Percentiles rank a stretch among this genome's conserved stretches.
Conservation (phyloP, 2,797 vertebrate genomes). For the Anguilla marmorata region DNA sequence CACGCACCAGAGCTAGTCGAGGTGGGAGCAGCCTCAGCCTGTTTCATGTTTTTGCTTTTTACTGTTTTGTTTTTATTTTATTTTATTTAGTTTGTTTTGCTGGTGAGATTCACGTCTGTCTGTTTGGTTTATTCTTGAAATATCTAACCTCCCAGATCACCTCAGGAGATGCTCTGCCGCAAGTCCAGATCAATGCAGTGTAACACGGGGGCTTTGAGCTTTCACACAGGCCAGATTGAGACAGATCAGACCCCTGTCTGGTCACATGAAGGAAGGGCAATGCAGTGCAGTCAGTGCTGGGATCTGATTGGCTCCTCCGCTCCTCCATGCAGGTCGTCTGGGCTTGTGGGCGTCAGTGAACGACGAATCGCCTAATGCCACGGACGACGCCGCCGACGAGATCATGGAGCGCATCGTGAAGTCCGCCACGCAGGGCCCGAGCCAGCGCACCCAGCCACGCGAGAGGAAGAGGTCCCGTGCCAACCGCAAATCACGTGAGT, state of each 20-base stretch:
- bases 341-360: conserved; percentile 79
- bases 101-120: not conserved
- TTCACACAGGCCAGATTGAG: not conserved
- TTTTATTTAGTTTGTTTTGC: not conserved
- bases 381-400: conserved; percentile 90
- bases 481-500: conserved; percentile 94
- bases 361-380: conserved; percentile 80
- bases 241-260: not conserved
- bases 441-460: conserved; percentile 84
- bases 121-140: not conserved
- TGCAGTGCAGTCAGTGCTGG: not conserved
- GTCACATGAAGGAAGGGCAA: not conserved
- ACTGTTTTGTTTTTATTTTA: not conserved
- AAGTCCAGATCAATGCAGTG: not conserved
- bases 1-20: conserved; percentile 81
- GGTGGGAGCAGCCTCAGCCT: conserved; percentile 61
- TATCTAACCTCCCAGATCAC: not conserved
- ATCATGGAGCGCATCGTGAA: conserved; percentile 98
- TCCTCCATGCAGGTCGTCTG: conserved; percentile 69
- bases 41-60: conserved; percentile 21
- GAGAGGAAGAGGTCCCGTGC: conserved; percentile 90
- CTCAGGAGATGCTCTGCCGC: not conserved
- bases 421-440: conserved; percentile 94
- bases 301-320: not conserved
- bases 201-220: not conserved